phyloP scores from a whole-genome alignment of 2,888 invertebrate genomes.

The Arge pagana region DNA sequence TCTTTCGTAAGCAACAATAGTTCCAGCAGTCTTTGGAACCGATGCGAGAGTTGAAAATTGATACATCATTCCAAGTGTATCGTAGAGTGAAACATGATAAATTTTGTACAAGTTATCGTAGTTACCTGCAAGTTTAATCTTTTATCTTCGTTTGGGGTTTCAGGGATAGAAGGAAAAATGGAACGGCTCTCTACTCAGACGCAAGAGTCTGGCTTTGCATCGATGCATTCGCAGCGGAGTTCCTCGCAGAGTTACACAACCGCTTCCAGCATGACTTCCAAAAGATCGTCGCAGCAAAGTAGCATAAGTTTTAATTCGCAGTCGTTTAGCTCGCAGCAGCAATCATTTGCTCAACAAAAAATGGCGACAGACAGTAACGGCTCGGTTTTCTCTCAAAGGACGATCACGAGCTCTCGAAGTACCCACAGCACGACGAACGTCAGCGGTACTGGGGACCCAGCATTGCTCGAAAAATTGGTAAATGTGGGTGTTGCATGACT shows the following conservation, averaged over 20 bases:
- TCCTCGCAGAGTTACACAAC: constrained; percentile 64
- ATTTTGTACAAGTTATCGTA: constrained; percentile 28
- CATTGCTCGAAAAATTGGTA: constrained; percentile 52
- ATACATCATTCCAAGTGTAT: not conserved
- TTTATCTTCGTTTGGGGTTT: too few species aligned
- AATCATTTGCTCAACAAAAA: constrained; percentile 50
- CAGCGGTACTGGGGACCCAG: constrained; percentile 44
- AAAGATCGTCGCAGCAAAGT: constrained; percentile 67
- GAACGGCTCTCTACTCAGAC: constrained; percentile 56
- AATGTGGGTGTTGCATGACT: constrained; percentile 45
- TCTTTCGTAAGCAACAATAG: constrained; percentile 13
- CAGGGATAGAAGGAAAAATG: constrained; percentile 55
- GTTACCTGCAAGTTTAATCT: constrained; percentile 20
- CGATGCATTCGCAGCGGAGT: constrained; percentile 67
- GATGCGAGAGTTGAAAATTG: not conserved
- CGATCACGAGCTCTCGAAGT: constrained; percentile 48
- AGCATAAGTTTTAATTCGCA: constrained; percentile 58
- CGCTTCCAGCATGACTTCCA: constrained; percentile 59
- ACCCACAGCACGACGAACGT: constrained; percentile 45
- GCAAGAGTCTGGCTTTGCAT: constrained; percentile 66
- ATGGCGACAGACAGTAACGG: constrained; percentile 49
- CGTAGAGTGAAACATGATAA: constrained; percentile 2
- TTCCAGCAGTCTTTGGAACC: not conserved
- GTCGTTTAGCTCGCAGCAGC: constrained; percentile 50
- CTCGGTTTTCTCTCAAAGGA: constrained; percentile 47